Conservation (phyloP, 2,888 invertebrate genomes). For the Hymenopus coronatus region DNA sequence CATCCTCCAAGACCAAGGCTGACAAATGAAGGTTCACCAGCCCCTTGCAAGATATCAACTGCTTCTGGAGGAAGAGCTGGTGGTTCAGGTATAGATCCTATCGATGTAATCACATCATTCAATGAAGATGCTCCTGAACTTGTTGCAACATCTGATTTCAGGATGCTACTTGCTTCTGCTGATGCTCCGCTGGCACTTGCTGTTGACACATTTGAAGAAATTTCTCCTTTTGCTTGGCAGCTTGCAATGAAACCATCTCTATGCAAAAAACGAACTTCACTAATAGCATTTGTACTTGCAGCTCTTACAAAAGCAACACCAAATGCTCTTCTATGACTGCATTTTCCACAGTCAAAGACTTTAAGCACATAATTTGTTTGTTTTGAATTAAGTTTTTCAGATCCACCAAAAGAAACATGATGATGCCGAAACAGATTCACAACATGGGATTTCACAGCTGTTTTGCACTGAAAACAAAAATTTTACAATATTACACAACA, state of each 20-base stretch:
- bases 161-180: background rate
- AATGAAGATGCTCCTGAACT: background rate
- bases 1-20: constrained; percentile 82
- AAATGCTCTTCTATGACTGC: background rate
- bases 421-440: background rate
- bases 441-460: background rate
- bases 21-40: constrained; percentile 73
- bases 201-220: background rate
- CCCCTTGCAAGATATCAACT: constrained; percentile 6
- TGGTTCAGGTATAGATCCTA: constrained; percentile 27
- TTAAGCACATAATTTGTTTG: background rate
- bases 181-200: background rate
- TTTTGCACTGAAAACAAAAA: background rate
- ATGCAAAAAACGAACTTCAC: background rate
- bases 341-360: background rate
- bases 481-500: too few species aligned
- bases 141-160: background rate
- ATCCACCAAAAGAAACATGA: background rate
- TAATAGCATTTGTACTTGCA: background rate
- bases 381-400: background rate
- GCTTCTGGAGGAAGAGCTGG: constrained; percentile 9
- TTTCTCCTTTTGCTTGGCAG: background rate
- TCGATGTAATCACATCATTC: background rate
- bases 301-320: background rate
- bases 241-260: background rate